A percentile compares a stretch with the other conserved stretches of the same genome.
Evolutionary conservation across 2,888 invertebrate genomes (phyloP).

Genomic region (Drosophila mimica): DNA sequence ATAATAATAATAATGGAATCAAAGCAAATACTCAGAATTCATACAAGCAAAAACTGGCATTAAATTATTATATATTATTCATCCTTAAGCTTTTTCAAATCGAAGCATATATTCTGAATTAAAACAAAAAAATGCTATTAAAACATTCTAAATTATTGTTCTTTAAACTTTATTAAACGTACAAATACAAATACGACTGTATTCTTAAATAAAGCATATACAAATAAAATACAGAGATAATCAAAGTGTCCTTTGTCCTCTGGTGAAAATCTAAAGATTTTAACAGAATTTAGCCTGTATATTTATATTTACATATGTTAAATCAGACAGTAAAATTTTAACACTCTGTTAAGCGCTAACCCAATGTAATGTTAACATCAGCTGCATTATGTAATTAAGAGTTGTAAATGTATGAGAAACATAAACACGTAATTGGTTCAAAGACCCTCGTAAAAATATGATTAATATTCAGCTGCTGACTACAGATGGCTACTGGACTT

Average conservation of each 20-base stretch:
- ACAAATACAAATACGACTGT: background rate
- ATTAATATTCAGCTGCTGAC: constrained; percentile 33
- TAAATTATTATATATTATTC: background rate
- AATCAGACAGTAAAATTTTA: background rate
- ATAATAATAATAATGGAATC: background rate
- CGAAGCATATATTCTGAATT: background rate
- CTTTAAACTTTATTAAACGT: background rate
- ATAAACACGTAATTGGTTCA: background rate
- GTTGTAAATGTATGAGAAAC: constrained; percentile 3
- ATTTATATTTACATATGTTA: background rate
- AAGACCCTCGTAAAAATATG: constrained; percentile 14
- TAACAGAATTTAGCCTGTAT: background rate
- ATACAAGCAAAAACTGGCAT: background rate
- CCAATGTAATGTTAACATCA: background rate
- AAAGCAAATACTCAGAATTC: background rate
- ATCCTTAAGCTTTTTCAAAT: background rate
- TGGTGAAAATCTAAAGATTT: background rate
- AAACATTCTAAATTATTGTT: background rate
- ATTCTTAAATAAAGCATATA: background rate
- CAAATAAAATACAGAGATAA: background rate
- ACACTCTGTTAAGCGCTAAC: background rate
- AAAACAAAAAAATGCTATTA: background rate
- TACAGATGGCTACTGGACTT: constrained; percentile 25
- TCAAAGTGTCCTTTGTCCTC: background rate
- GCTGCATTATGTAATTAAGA: constrained; percentile 1